These are phyloP conservation scores for Sinodicranocentrus sp. DNA, from an alignment of 2,888 invertebrate species.

Conservation along the genomic window DNA sequence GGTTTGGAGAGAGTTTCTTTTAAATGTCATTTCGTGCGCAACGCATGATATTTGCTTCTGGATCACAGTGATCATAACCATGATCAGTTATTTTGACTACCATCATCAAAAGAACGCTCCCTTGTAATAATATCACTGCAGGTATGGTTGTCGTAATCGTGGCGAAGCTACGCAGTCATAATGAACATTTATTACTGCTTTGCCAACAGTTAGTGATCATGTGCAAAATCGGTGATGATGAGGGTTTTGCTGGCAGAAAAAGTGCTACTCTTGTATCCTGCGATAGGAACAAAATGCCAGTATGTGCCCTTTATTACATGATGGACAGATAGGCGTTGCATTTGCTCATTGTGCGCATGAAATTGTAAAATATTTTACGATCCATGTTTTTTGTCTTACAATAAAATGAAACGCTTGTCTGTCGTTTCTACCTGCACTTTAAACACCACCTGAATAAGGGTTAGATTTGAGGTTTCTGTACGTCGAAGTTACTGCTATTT, in stretches of 20 bases:
- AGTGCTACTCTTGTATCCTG: slow-evolving; percentile 28
- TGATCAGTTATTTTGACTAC: slow-evolving; percentile 58
- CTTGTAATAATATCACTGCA: slow-evolving; percentile 63
- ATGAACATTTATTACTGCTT: slow-evolving; percentile 60
- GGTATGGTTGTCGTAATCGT: slow-evolving; percentile 60
- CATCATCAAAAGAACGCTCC: slow-evolving; percentile 43
- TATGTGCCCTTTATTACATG: slow-evolving; percentile 45
- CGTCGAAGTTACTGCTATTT: slow-evolving; percentile 56
- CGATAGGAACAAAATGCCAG: slow-evolving; percentile 53
- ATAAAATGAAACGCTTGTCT: slow-evolving; percentile 39
- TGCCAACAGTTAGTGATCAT: slow-evolving; percentile 63
- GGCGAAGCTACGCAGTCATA: slow-evolving; percentile 56
- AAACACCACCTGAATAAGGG: slow-evolving; percentile 30
- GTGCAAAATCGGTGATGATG: slow-evolving; percentile 55
- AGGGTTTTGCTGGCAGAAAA: slow-evolving; percentile 43
- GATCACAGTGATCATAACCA: slow-evolving; percentile 52
- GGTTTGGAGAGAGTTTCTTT: too few relatives aligned
- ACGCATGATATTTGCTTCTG: too few relatives aligned
- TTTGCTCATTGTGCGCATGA: slow-evolving; percentile 51
- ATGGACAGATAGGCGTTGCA: slow-evolving; percentile 60
- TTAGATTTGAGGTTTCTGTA: too few relatives aligned
- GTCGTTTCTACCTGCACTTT: slow-evolving; percentile 26
- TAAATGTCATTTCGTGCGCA: too few relatives aligned
- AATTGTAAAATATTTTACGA: slow-evolving; percentile 58
- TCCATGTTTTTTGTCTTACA: slow-evolving; percentile 22